Base-by-base conservation (phyloP, 2,888 invertebrate genomes). In the Nemotelus pantherinus region DNA sequence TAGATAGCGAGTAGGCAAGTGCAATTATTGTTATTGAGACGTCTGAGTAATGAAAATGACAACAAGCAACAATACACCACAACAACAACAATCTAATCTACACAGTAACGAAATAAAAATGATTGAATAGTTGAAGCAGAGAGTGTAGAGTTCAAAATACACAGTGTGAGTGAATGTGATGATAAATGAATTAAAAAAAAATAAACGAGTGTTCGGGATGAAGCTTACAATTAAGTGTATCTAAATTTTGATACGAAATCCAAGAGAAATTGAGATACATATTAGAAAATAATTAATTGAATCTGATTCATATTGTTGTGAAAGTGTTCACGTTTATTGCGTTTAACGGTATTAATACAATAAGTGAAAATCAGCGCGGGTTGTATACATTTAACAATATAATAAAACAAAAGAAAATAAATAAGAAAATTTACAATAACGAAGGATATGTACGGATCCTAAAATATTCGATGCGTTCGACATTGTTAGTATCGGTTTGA, bases 11-110 rank as follows among this genome's bases (percentile, higher is more conserved):
- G 7, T 43, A n/a, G 10, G 3, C 74, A 74, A 74, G 74, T 74
- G 74, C 60, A 74, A 74, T 74, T 74, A 74, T 63, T 60, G 63
- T 74, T 25, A 25, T 25, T 70, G 55, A 70, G 55, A 5, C 41
- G 47, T 55, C 53, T 41, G 53, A 67, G 70, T 43, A 47, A 55
- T 39, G 55, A 6, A 70, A 53, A 70, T 43, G 47, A 39, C 68
- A 53, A 70, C 55, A 55, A 25, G 25, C 5, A 25, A 55, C 39
- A 25, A 39, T 55, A 43, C 43, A 70, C 4, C 39, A 3, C 3
- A 60, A 60, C 4, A 60, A 60, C 4, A 3, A 60, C 25, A 39
- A 25, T 58, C 25, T 60, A 60, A 41, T n/a, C 57, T 57, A 57
- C 57, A 57, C 25, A 57, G 57, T 25, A 57, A 57, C 57, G 25